These are phyloP conservation scores for Crossaster papposus DNA, from an alignment of 53 echinoderm and acorn worm species.

Conservation along the genomic window DNA sequence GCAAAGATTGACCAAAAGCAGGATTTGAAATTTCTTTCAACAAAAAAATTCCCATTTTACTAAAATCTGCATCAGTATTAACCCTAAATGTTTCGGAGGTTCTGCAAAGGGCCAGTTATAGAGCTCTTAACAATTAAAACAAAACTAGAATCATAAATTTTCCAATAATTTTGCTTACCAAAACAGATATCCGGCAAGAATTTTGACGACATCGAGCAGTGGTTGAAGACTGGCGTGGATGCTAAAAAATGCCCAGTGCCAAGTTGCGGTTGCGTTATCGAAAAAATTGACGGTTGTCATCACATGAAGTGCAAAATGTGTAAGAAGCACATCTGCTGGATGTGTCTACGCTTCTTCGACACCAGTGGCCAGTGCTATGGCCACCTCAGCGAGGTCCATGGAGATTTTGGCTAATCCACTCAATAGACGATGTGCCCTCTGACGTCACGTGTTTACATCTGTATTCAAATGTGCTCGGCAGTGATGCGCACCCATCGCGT, in stretches of 20 bases:
- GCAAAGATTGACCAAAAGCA: no score
- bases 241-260: slow-evolving; percentile 60
- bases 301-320: slow-evolving; percentile 42
- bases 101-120: no score
- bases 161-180: background rate
- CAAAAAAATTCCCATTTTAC: no score
- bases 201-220: slow-evolving; percentile 47
- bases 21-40: no score
- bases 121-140: no score
- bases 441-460: no score
- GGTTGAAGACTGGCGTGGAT: slow-evolving; percentile 40
- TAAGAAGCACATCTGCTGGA: slow-evolving; percentile 60
- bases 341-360: slow-evolving; percentile 42
- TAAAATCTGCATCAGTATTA: no score
- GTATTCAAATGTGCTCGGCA: no score
- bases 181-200: slow-evolving; percentile 30
- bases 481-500: no score
- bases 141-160: no score
- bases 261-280: slow-evolving; percentile 41
- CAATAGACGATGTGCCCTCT: no score
- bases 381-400: slow-evolving; percentile 37
- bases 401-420: slow-evolving; percentile 12
- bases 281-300: slow-evolving; percentile 52
- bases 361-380: slow-evolving; percentile 11
- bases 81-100: no score